Conservation (phyloP, 2,888 invertebrate genomes). For the Limnephilus auricula region DNA sequence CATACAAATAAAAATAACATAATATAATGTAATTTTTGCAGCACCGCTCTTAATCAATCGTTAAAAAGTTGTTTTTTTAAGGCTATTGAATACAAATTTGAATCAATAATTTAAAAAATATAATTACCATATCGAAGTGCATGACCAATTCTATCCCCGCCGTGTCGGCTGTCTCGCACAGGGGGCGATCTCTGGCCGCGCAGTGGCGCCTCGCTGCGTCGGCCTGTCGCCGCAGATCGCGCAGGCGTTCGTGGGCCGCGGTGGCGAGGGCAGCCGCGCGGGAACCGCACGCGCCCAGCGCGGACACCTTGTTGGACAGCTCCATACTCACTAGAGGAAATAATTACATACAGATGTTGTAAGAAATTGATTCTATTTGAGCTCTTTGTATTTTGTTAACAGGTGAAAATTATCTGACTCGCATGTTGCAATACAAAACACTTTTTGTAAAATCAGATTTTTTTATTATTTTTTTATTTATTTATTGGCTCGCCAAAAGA, state of each 20-base stretch:
- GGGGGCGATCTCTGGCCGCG: conserved; percentile 81
- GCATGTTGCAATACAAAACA: no score
- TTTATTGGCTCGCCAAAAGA: no score
- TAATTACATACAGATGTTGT: not conserved
- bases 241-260: conserved; percentile 78
- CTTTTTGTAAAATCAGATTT: no score
- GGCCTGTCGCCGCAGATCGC: conserved; percentile 79
- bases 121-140: conserved; percentile 79
- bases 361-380: conserved; percentile 61
- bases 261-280: conserved; percentile 77
- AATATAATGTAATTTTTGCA: no score
- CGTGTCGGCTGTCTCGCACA: conserved; percentile 87
- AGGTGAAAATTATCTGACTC: no score
- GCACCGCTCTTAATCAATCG: no score
- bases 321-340: conserved; percentile 77
- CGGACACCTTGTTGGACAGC: conserved; percentile 78
- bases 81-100: no score
- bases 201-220: conserved; percentile 82
- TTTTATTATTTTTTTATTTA: no score
- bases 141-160: conserved; percentile 82
- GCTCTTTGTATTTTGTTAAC: no score
- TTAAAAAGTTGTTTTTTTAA: no score
- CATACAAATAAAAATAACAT: no score
- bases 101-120: not conserved
- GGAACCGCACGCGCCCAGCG: conserved; percentile 78